Conservation (phyloP, 2,888 invertebrate species). For the Cataglyphis altisquamis region DNA sequence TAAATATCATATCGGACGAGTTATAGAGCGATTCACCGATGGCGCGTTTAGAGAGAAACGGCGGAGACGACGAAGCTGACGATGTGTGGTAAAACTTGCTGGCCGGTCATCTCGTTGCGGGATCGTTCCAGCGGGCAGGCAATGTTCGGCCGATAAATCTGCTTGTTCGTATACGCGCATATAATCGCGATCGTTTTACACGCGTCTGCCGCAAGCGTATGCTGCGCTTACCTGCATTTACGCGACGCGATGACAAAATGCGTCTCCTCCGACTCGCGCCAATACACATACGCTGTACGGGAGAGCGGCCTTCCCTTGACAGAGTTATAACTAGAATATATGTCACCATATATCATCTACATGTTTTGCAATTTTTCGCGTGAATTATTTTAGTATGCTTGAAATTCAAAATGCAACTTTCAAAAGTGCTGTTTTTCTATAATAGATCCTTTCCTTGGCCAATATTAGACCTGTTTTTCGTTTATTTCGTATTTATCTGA, state of each 20-base stretch:
- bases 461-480: background rate
- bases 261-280: constrained; percentile 44
- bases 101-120: constrained; percentile 52
- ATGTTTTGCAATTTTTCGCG: constrained; percentile 25
- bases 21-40: constrained; percentile 32
- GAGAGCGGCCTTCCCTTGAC: background rate
- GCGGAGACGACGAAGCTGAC: constrained; percentile 31
- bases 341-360: constrained; percentile 23
- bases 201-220: constrained; percentile 58
- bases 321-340: constrained; percentile 25
- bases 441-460: background rate
- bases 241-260: constrained; percentile 66
- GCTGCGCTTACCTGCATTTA: constrained; percentile 53
- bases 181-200: constrained; percentile 72
- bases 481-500: too few species aligned
- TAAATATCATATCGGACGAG: constrained; percentile 7
- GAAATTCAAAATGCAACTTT: constrained; percentile 9
- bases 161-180: constrained; percentile 59
- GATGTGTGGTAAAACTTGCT: constrained; percentile 55
- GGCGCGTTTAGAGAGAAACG: background rate
- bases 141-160: constrained; percentile 71
- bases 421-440: constrained; percentile 9
- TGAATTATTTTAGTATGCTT: background rate
- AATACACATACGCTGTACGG: background rate
- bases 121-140: constrained; percentile 67